Base-by-base conservation (phyloP, 2,113 vertebrate species). In the Syngnathoides biaculeatus region DNA sequence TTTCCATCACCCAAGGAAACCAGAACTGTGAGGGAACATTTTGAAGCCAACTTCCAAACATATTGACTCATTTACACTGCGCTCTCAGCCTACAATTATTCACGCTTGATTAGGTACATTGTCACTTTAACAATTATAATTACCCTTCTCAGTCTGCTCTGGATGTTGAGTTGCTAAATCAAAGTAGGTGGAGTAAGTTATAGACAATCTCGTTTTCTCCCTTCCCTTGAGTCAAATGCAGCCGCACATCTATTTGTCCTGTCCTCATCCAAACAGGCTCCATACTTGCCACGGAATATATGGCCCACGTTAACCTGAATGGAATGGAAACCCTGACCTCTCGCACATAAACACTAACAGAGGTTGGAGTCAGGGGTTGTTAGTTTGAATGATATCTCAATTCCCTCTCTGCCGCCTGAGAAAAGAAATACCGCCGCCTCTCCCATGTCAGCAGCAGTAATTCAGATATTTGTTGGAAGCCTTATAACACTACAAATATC, bases 301-400 rank as follows among this genome's bases (percentile, higher is more conserved):
- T 73, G 78, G 79, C 66, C 50, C 26, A 76, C 78, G 81, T 84
- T 81, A 86, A 87, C 83, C 79, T 66, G 68, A 80, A 72, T 74
- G 72, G 71, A 86, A 86, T 86, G 64, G 82, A 86, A 87, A 86
- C 90, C 89, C 75, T 90, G 88, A 90, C 88, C 87, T 83, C 80
- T 79, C 71, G 72, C 81, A 86, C 79, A 81, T 83, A 83, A 84
- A 83, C 81, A 85, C 83, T 79, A 89, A 86, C 62, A 75, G 78
- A 86, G 77, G 75, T 77, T 84, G 68, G 86, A 90, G 84, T 90
- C 92, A 89, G 86, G 74, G 55, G 78, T 73, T 80, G 73, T 89
- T 88, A 84, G 63, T 82, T 88, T 92, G 90, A 92, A 90, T 88
- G 84, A 92, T 91, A 90, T 85, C 84, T 91, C 89, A 89, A 91